Percentiles rank a stretch among this genome's conserved stretches.
Evolutionary conservation across 2,113 vertebrate genomes (phyloP).

Genomic region (Albula goreensis): DNA sequence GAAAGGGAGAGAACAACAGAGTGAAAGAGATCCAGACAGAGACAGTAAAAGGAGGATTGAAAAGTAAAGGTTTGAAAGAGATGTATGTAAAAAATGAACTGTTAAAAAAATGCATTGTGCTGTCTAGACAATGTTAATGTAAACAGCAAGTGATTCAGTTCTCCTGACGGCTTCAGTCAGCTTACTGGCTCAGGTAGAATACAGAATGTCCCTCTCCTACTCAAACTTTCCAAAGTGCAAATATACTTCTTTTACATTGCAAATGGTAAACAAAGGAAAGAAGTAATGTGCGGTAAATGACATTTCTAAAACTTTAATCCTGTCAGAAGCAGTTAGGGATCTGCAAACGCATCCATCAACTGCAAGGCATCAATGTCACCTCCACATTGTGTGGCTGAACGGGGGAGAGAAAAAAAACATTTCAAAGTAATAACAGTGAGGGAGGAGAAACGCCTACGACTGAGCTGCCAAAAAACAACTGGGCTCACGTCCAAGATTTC

Average conservation of each 20-base stretch:
- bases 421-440: background rate
- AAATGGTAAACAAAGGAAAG: background rate
- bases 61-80: background rate
- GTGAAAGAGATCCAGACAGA: background rate
- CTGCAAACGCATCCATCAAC: background rate
- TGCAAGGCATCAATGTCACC: background rate
- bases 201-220: no score
- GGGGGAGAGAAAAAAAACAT: background rate
- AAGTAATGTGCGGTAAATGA: background rate
- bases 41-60: background rate
- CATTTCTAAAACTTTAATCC: background rate
- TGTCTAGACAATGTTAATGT: background rate
- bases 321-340: background rate
- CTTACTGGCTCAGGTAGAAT: background rate
- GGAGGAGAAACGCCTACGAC: conserved; percentile 8
- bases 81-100: background rate
- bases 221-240: no score
- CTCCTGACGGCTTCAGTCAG: background rate
- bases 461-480: conserved; percentile 19
- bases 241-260: background rate
- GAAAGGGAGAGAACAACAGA: background rate
- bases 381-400: background rate
- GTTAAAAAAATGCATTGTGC: no score
- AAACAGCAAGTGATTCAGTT: background rate
- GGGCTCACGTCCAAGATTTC: conserved; percentile 23